These are phyloP conservation scores for Drosophila suboccidentalis DNA, from an alignment of 2,888 invertebrate genomes.

Conservation along the genomic window DNA sequence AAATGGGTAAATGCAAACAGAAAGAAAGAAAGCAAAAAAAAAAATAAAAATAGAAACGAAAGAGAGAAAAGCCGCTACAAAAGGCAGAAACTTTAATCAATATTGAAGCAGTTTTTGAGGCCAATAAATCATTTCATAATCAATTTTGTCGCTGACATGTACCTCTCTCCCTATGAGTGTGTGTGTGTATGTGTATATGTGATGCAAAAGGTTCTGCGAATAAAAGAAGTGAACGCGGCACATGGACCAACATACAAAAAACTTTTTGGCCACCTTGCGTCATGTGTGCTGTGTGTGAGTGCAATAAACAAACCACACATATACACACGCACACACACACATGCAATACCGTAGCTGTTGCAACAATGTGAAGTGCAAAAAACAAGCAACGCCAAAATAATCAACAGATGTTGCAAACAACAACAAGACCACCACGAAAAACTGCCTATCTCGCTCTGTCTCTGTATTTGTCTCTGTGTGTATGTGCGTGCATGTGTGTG, in stretches of 20 bases:
- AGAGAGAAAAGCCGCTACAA: slow-evolving; percentile 21
- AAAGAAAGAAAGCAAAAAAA: not conserved
- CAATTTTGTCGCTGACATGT: slow-evolving; percentile 81
- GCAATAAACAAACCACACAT: slow-evolving; percentile 73
- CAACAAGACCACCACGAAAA: slow-evolving; percentile 52
- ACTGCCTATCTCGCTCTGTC: slow-evolving; percentile 41
- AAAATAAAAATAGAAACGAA: slow-evolving; percentile 9
- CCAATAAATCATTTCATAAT: slow-evolving; percentile 84
- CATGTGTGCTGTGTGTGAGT: slow-evolving; percentile 47
- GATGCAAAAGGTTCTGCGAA: slow-evolving; percentile 45
- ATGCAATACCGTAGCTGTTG: slow-evolving; percentile 31
- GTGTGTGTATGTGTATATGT: slow-evolving; percentile 16
- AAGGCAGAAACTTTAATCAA: slow-evolving; percentile 75
- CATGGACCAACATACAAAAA: slow-evolving; percentile 65
- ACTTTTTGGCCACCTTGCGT: slow-evolving; percentile 54
- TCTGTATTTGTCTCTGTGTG: not conserved
- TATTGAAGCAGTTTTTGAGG: slow-evolving; percentile 81
- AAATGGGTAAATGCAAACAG: slow-evolving; percentile 37
- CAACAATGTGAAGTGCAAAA: slow-evolving; percentile 58
- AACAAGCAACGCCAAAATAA: slow-evolving; percentile 71
- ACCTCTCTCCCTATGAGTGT: slow-evolving; percentile 28
- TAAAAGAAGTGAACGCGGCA: slow-evolving; percentile 51
- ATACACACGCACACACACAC: slow-evolving; percentile 21
- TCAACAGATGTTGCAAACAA: slow-evolving; percentile 77
- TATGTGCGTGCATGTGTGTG: slow-evolving; percentile 2